Conservation (phyloP, 2,888 invertebrate genomes). For the Ophioninae sp. region DNA sequence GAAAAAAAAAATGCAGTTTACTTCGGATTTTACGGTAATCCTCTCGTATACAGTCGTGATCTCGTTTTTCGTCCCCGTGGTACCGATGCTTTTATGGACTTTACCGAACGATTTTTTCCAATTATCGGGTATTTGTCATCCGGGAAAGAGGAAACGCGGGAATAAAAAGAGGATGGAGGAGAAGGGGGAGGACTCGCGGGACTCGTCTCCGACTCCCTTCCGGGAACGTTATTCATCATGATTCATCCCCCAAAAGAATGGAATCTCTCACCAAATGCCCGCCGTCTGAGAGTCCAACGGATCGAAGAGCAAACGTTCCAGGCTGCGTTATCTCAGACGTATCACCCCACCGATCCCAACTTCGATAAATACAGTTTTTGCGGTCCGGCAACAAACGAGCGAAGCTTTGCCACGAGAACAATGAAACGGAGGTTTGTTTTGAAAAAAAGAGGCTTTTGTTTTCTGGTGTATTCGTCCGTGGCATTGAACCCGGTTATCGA, state of each 20-base stretch:
- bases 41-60: background rate
- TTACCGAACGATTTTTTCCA: conserved; percentile 28
- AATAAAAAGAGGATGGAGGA: background rate
- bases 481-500: background rate
- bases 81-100: background rate
- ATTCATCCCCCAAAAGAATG: conserved; percentile 50
- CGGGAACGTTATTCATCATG: conserved; percentile 58
- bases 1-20: background rate
- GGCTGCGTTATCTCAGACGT: conserved; percentile 11
- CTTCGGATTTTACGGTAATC: background rate
- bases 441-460: background rate
- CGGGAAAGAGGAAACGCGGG: conserved; percentile 5
- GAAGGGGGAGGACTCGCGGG: conserved; percentile 11
- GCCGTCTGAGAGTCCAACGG: conserved; percentile 14
- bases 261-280: conserved; percentile 47
- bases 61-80: background rate
- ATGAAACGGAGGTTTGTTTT: background rate
- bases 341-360: background rate
- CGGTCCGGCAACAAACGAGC: background rate
- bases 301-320: conserved; percentile 14
- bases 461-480: too few relatives aligned
- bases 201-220: conserved; percentile 21
- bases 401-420: background rate
- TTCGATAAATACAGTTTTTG: conserved; percentile 16
- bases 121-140: conserved; percentile 31